Evolutionary conservation across 1,140 invertebrate species (phyloP).

Genomic region (Drosophila varians): DNA sequence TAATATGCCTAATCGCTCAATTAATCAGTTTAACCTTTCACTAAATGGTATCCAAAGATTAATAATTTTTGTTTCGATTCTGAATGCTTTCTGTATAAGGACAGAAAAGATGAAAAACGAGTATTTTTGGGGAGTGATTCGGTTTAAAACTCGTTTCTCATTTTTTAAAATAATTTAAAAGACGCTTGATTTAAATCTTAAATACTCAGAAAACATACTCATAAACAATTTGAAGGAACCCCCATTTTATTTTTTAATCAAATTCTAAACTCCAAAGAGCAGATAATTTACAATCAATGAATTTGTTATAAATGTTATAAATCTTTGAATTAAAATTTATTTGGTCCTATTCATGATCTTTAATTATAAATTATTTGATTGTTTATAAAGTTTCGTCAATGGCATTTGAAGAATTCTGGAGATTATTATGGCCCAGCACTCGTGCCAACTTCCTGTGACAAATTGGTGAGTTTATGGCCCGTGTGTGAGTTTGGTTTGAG

Average conservation of each 20-base stretch:
- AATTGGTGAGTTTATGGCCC: slow-evolving; percentile 20
- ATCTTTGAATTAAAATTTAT: slow-evolving; percentile 25
- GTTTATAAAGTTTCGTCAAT: slow-evolving; percentile 3
- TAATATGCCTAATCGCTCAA: too few species aligned
- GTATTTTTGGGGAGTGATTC: background rate
- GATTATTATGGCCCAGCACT: slow-evolving; percentile 1
- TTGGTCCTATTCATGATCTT: slow-evolving; percentile 3
- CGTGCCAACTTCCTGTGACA: slow-evolving; percentile 24
- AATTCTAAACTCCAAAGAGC: background rate
- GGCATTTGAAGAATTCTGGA: slow-evolving; percentile 20
- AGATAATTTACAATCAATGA: background rate
- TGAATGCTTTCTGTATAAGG: too few species aligned
- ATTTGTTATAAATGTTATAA: background rate
- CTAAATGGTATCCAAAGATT: too few species aligned
- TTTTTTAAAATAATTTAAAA: too few species aligned
- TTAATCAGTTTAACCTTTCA: background rate
- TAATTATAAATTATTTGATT: background rate
- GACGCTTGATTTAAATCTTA: too few species aligned
- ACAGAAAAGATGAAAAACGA: background rate
- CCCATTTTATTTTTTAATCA: background rate
- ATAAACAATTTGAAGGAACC: too few species aligned
- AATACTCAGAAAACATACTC: too few species aligned
- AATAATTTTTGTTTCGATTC: too few species aligned
- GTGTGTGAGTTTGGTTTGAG: background rate
- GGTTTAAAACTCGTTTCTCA: background rate